These are phyloP conservation scores for Platalea minor DNA, from an alignment of 2,797 vertebrate species.

Conservation along the genomic window DNA sequence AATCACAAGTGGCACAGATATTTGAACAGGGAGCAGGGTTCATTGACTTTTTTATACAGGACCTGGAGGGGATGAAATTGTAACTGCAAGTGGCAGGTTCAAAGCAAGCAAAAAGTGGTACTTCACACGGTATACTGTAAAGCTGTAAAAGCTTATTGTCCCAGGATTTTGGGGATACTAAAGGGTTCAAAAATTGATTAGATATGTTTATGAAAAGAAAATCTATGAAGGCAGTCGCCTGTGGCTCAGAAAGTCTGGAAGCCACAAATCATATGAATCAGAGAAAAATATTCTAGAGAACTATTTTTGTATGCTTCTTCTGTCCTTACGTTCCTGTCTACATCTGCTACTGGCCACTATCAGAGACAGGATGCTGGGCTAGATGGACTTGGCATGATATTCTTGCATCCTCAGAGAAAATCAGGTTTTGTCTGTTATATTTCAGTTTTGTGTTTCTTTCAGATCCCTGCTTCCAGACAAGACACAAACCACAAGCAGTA, in stretches of 20 bases:
- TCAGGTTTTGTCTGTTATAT: background rate
- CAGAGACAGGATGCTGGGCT: background rate
- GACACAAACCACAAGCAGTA: constrained; percentile 15
- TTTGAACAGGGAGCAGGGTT: background rate
- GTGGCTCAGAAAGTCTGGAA: background rate
- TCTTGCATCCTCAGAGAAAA: background rate
- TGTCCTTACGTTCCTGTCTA: background rate
- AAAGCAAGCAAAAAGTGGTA: background rate
- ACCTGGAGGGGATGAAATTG: background rate
- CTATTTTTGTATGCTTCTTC: background rate
- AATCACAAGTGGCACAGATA: background rate
- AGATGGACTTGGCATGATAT: background rate
- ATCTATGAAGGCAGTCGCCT: background rate
- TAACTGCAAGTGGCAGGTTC: background rate
- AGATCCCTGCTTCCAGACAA: background rate
- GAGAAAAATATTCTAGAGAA: background rate
- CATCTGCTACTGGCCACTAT: background rate
- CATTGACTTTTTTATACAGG: background rate
- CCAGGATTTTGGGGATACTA: background rate
- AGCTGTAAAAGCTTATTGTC: background rate
- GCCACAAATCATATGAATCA: background rate
- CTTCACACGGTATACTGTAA: background rate
- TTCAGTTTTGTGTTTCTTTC: constrained; percentile 2
- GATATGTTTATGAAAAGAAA: background rate
- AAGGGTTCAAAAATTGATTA: background rate